Evolutionary conservation across 2,888 invertebrate species (phyloP), one percentile per base, ranked within the genome.

Genomic region (Cistogaster globosa): DNA sequence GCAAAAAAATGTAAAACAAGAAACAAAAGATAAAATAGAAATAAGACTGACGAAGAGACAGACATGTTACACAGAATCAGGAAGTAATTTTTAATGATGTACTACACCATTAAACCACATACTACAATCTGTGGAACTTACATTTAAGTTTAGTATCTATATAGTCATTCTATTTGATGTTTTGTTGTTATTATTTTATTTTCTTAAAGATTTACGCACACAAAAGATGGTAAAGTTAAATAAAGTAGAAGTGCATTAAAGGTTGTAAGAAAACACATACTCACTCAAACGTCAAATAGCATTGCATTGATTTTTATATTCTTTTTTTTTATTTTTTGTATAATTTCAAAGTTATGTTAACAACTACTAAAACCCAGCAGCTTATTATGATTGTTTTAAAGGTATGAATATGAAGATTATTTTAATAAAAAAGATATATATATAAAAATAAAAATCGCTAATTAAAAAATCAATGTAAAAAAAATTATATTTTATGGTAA

Each of bases 71-170:
- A 84, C 72, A 84, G 84, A 84, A 84, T 84, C 84, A 81, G 84
- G 84, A 84, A 84, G 84, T 84, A 84, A 72, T 81, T 84, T 84
- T 84, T 84, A 76, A 81, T 84, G 81, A 74, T 84, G 77, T 81
- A 80, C 84, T 75, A 69, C 81, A 80, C 76, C 51, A 84, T 80
- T 38, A 72, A 62, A 60, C 78, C 14, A 71, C 55, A 71, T 63
- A 48, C 45, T 48, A 45, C 48, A 63, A 32, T 32, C 32, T 63
- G 55, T 62, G 38, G 1, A 71, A 38, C 63, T 75, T 5, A 48
- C 58, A 67, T 57, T 45, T 22, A 36, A 65, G 63, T 71, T 65
- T 48, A 48, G 67, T 62, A 77, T 55, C 51, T 78, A 36, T 74
- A 51, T 38, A 75, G 68, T 16, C 68, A 75, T 58, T 68, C 55